Conservation (phyloP, 2,113 vertebrate genomes). For the Pterocles orientalis region DNA sequence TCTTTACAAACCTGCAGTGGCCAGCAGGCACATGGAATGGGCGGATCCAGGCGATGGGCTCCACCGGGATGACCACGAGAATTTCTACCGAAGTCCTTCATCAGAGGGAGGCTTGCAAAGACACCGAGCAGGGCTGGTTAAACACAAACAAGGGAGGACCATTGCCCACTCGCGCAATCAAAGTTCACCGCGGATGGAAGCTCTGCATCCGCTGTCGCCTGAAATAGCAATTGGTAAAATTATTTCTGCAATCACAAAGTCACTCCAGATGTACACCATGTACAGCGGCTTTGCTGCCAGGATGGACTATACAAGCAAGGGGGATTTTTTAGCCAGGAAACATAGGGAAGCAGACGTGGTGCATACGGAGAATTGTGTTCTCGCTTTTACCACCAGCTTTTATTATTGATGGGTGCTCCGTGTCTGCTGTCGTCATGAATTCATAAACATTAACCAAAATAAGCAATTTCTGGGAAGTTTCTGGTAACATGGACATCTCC, state of each 20-base stretch:
- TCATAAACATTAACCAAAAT: neutral
- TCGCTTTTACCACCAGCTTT: neutral
- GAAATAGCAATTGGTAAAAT: neutral
- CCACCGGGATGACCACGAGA: neutral
- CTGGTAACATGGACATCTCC: neutral
- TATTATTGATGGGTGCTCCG: too few species aligned
- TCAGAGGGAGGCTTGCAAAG: neutral
- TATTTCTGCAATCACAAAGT: neutral
- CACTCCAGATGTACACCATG: neutral
- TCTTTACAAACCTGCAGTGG: neutral
- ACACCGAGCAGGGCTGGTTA: neutral
- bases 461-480: neutral
- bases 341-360: fast-evolving
- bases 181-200: neutral
- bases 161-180: fast-evolving
- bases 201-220: fast-evolving
- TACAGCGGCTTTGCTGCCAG: neutral
- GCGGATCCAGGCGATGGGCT: neutral
- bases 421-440: neutral
- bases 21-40: neutral
- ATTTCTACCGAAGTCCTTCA: neutral
- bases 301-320: too few species aligned
- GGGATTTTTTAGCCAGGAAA: neutral
- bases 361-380: fast-evolving
- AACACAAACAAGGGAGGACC: fast-evolving